These are phyloP conservation scores for Mesorhabditis spiculigera DNA, from an alignment of 2,888 invertebrate species.

Conservation along the genomic window DNA sequence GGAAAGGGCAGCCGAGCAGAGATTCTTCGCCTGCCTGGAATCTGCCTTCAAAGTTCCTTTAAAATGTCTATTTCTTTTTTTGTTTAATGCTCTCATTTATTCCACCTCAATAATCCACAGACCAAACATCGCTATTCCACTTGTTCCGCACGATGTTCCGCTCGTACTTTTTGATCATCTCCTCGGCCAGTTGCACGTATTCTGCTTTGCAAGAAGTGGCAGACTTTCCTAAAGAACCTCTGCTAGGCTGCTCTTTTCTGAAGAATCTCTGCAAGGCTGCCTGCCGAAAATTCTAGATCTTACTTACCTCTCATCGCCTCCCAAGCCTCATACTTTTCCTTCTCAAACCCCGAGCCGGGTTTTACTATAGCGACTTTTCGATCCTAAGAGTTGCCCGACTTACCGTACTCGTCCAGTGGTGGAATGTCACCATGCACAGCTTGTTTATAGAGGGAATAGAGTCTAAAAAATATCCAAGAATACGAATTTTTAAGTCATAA, in stretches of 20 bases:
- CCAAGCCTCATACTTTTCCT: slow-evolving; percentile 34
- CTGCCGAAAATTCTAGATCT: neutral
- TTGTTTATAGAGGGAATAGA: slow-evolving; percentile 45
- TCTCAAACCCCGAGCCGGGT: slow-evolving; percentile 14
- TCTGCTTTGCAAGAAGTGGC: slow-evolving; percentile 26
- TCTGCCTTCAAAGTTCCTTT: too few species aligned
- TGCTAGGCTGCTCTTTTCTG: too few species aligned
- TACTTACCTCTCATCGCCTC: slow-evolving; percentile 22
- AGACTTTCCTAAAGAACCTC: neutral
- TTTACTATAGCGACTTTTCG: slow-evolving; percentile 6
- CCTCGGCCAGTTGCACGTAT: slow-evolving; percentile 33
- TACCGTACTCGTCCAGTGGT: slow-evolving; percentile 32
- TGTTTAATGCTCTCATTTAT: neutral
- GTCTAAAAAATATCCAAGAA: slow-evolving; percentile 7
- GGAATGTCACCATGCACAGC: slow-evolving; percentile 44
- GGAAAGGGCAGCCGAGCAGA: too few species aligned
- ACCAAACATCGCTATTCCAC: slow-evolving; percentile 45
- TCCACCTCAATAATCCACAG: slow-evolving; percentile 27
- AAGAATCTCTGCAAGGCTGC: too few species aligned
- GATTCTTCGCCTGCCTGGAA: too few species aligned
- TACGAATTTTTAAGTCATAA: neutral
- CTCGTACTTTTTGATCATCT: slow-evolving; percentile 39
- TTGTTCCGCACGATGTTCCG: slow-evolving; percentile 31
- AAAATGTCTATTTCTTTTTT: neutral
- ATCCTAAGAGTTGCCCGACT: slow-evolving; percentile 10